Base-by-base conservation (phyloP, 2,113 vertebrate species). In the Amphilophus citrinellus region DNA sequence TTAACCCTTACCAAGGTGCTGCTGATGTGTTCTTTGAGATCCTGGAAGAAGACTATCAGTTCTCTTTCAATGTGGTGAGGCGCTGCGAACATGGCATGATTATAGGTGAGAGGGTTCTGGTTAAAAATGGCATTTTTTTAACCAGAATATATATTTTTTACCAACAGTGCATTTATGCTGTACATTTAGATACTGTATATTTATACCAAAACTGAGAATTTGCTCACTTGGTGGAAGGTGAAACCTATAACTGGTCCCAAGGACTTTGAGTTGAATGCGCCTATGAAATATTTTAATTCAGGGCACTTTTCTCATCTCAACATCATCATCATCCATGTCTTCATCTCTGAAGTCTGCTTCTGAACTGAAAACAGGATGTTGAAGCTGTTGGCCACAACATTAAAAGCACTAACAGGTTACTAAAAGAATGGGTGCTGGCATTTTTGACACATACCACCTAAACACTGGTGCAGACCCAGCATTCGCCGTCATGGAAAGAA, bases 281-380 rank as follows among this genome's bases (percentile, higher is more conserved):
- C 96, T 82, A 96, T 98, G 96, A 97, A 97, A 89, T 98, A 98
- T 0, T 91, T 97, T 59, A 83, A 95, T 3, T 95, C 95, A 1
- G 97, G 96, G 1, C 89, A 96, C 56, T 90, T 97, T 62, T 96
- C 96, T 3, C 96, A 98, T 84, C 94, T 96, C 4, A 97, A 97
- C 4, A 77, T 97, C 0, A 96, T 97, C 91, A 87, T 96, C 0
- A 94, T 98, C 4, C 94, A 97, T 89, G 90, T 98, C 93, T 97
- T 97, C 10, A 94, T 97, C 77, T 98, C 97, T 0, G 96, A 98
- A 91, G 97, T 96, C 85, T 98, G 96, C 96, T 98, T 98, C 94
- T 98, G 94, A 98, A 4, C 20, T 71, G 37, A 82, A 24, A 71
- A 11, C 56, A 57, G n/a, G 5, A 35, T 14, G 5, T 10, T 30